Evolutionary conservation across 2,888 invertebrate genomes (phyloP).

Genomic region (Pristionchus fissidentatus): DNA sequence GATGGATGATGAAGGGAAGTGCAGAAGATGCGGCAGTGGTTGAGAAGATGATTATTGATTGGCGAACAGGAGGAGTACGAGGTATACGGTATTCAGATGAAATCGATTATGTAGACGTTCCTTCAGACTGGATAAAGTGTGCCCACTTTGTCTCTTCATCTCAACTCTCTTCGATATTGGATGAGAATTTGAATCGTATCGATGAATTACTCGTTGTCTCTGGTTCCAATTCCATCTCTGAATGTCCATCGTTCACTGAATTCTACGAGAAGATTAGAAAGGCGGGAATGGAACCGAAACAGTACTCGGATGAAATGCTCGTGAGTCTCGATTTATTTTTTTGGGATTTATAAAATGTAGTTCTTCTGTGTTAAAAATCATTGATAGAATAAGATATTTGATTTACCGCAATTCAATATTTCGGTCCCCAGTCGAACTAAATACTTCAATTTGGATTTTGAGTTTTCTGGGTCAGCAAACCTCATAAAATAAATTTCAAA

Average conservation of each 20-base stretch:
- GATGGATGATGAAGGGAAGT: neutral
- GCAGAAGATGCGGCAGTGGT: neutral
- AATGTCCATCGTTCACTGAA: conserved; percentile 44
- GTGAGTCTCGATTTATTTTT: neutral
- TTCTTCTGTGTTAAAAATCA: too few species aligned
- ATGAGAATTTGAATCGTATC: neutral
- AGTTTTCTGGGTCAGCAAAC: too few species aligned
- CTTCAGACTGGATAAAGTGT: conserved; percentile 29
- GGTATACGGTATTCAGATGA: neutral
- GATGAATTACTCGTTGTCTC: conserved; percentile 20
- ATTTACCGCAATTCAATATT: too few species aligned
- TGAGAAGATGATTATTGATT: neutral
- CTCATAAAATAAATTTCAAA: too few species aligned
- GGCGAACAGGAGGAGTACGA: neutral
- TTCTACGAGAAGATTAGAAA: neutral
- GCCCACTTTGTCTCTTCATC: neutral
- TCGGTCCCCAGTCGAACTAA: too few species aligned
- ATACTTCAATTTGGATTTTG: too few species aligned
- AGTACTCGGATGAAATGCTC: conserved; percentile 31
- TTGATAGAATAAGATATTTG: neutral
- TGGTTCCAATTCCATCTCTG: neutral
- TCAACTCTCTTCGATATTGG: neutral
- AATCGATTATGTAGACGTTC: neutral
- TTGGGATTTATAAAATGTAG: too few species aligned
- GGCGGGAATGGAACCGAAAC: neutral